Percentiles rank a stretch among this genome's conserved stretches.
Conservation (phyloP, 2,113 vertebrate species). For the Trogon surrucura region DNA sequence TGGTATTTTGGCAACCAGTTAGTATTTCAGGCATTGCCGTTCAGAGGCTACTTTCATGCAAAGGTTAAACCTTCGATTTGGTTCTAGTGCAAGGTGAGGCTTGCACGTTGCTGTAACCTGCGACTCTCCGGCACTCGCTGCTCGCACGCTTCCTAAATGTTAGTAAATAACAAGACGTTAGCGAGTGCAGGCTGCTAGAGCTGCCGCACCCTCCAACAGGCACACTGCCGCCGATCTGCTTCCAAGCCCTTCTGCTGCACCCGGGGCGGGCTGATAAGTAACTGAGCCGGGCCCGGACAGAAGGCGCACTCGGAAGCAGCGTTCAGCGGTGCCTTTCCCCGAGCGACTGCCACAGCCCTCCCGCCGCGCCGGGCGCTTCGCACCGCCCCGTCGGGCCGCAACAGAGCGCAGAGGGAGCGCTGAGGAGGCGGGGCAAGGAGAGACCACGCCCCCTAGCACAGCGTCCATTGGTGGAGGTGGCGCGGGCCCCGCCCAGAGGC, state of each 20-base stretch:
- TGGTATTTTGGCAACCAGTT: neutral
- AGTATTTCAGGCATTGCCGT: neutral
- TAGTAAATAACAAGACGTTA: rapidly evolving
- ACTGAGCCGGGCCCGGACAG: no score
- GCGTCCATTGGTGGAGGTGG: rapidly evolving
- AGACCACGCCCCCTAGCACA: rapidly evolving
- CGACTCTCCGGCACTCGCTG: neutral
- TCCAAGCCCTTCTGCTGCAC: neutral
- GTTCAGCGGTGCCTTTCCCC: rapidly evolving
- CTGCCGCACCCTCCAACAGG: neutral
- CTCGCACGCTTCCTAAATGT: neutral
- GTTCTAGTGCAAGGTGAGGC: rapidly evolving
- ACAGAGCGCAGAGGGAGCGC: rapidly evolving
- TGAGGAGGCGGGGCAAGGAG: rapidly evolving
- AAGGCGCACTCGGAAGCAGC: rapidly evolving
- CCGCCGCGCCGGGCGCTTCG: rapidly evolving
- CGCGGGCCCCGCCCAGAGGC: rapidly evolving
- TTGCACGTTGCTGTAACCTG: rapidly evolving
- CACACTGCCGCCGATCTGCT: rapidly evolving
- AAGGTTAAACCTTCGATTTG: neutral
- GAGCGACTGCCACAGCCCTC: rapidly evolving
- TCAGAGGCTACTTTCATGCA: rapidly evolving
- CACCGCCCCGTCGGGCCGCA: neutral
- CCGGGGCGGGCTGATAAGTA: neutral
- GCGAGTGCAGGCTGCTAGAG: rapidly evolving